Conservation (phyloP, 1,140 invertebrate genomes). For the Lasaia peninsularis region DNA sequence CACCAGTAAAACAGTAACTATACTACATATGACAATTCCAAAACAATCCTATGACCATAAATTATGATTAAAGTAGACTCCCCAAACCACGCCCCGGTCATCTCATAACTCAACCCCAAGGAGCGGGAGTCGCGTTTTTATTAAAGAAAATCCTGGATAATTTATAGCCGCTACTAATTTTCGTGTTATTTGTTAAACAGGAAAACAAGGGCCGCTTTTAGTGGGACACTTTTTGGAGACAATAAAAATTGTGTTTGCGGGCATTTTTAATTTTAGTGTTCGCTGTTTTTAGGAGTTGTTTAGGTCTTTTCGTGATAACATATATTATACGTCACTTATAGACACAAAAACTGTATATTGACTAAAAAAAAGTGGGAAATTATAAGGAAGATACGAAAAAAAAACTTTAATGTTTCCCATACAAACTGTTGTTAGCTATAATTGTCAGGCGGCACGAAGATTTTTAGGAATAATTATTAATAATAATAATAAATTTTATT, state of each 20-base stretch:
- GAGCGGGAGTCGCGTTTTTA: slow-evolving; percentile 22
- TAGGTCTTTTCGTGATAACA: too few species aligned
- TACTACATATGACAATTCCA: not conserved
- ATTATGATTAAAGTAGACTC: slow-evolving; percentile 1
- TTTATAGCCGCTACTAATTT: slow-evolving; percentile 26
- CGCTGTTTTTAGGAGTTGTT: not conserved
- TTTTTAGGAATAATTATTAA: too few species aligned
- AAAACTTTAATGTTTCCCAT: too few species aligned
- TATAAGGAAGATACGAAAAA: too few species aligned
- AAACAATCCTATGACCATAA: not conserved
- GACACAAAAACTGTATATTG: too few species aligned
- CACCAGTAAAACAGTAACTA: not conserved
- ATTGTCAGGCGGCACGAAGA: too few species aligned
- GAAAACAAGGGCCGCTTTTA: slow-evolving; percentile 5
- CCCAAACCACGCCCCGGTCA: slow-evolving; percentile 13
- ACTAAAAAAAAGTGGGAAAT: too few species aligned
- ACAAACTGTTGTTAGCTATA: too few species aligned
- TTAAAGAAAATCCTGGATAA: slow-evolving; percentile 27
- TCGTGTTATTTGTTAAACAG: slow-evolving; percentile 13
- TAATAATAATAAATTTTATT: too few species aligned
- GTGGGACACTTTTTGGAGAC: slow-evolving; percentile 8
- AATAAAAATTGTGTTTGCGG: not conserved
- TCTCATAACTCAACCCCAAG: slow-evolving; percentile 25
- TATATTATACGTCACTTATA: too few species aligned
- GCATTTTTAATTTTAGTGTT: not conserved